Evolutionary conservation across 2,797 vertebrate species (phyloP), one percentile per base, ranked within the genome.

Genomic region (Epinephelus malabaricus): DNA sequence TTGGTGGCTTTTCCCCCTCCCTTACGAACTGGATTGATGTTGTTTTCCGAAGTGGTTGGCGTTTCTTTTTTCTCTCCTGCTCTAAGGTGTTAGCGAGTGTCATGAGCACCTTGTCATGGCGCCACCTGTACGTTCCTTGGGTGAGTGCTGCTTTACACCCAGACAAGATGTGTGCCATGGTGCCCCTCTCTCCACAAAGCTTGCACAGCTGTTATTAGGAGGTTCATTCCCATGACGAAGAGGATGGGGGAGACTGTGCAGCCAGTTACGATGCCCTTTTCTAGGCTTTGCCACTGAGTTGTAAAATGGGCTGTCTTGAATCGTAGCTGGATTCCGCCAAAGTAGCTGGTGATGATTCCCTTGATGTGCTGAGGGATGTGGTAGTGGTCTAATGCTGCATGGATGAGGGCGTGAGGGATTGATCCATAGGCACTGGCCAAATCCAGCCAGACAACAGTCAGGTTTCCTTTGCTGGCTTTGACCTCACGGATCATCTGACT

Each of bases 281-380:
- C 30, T 13, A 66, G 38, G 38, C 38, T 40, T 40, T 40, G 64
- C 30, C 47, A 53, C 47, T 51, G 38, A 1, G 25, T 73, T 15
- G 25, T 64, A 9, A 46, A 65, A 4, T 45, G 10, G 18, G 17
- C 13, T 21, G 34, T 27, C 27, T 38, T 47, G 15, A 74, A 66
- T 64, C 10, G 0, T 25, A 73, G 14, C 51, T 65, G 5, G 38
- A 74, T 47, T 30, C 27, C 6, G 2, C 19, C 19, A 23, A 66
- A 59, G 54, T 67, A 64, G 8, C 50, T 73, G 21, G 18, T 30
- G 23, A 55, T 62, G 38, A 73, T 27, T 54, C 12, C 50, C 6
- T 55, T 63, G 71, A 55, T 64, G 50, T 53, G 34, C 27, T 51
- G 14, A 5, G 69, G 49, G 71, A 64, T 64, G 40, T 25, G 59